A percentile compares a stretch with the other conserved stretches of the same genome.
Conservation (phyloP, 2,113 vertebrate genomes). For the Calyptomena viridis region DNA sequence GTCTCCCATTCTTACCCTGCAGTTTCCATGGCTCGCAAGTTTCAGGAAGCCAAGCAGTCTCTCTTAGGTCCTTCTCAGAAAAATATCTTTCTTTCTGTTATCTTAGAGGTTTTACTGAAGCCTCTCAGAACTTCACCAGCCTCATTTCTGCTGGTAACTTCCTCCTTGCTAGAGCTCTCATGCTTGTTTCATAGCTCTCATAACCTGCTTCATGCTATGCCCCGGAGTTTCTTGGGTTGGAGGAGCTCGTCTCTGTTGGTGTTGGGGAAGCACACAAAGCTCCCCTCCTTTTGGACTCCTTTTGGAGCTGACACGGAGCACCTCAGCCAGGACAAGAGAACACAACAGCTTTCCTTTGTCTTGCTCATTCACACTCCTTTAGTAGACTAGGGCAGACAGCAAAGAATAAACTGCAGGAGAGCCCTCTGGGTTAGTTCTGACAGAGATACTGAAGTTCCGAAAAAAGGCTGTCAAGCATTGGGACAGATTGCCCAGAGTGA, state of each 20-base stretch:
- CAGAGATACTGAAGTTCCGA: background rate
- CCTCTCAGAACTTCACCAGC: background rate
- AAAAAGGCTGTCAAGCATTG: background rate
- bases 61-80: background rate
- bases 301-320: background rate
- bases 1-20: background rate
- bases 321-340: background rate
- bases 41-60: background rate
- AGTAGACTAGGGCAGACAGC: background rate
- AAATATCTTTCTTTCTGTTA: background rate
- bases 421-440: background rate
- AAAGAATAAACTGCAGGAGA: background rate
- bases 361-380: background rate
- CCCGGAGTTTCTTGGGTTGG: background rate
- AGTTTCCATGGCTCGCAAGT: background rate
- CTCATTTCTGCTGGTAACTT: background rate
- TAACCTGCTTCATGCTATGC: rapidly evolving
- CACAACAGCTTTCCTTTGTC: background rate
- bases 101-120: background rate
- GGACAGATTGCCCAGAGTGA: background rate
- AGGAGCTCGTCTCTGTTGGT: background rate
- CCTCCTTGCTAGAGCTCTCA: background rate
- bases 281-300: background rate
- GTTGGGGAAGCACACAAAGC: background rate
- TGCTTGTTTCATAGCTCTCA: too few relatives aligned